Conservation (phyloP, 2,888 invertebrate species). For the Stenodera caucasica region DNA sequence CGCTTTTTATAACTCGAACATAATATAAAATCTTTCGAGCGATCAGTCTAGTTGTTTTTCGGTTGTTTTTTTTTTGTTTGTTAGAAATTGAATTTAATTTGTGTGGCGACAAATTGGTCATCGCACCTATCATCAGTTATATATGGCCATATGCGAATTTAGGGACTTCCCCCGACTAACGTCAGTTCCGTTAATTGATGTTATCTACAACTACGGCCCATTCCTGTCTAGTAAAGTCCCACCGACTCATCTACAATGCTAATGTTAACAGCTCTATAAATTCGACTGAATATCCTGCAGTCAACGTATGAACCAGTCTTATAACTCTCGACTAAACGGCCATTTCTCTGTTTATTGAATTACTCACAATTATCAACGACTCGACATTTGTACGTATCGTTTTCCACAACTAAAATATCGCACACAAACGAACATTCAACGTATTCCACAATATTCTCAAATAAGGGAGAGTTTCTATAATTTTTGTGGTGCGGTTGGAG, state of each 20-base stretch:
- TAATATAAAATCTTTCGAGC: neutral
- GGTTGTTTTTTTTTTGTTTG: constrained; percentile 13
- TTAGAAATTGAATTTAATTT: constrained; percentile 16
- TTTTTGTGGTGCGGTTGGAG: neutral
- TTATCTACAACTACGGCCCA: constrained; percentile 35
- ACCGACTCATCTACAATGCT: constrained; percentile 48
- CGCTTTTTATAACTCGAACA: no score
- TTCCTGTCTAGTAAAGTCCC: constrained; percentile 18
- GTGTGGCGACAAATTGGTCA: constrained; percentile 24
- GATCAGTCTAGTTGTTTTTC: constrained; percentile 10
- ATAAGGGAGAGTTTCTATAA: no score
- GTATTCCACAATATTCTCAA: constrained; percentile 12
- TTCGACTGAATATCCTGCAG: constrained; percentile 40
- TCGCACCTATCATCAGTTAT: constrained; percentile 19
- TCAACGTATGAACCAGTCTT: constrained; percentile 40
- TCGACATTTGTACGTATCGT: neutral
- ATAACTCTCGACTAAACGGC: constrained; percentile 34
- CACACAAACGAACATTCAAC: constrained; percentile 18
- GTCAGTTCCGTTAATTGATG: constrained; percentile 34
- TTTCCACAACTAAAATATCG: constrained; percentile 22
- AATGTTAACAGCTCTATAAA: constrained; percentile 49
- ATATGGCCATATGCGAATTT: constrained; percentile 25
- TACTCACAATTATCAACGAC: constrained; percentile 23
- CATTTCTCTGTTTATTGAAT: constrained; percentile 35
- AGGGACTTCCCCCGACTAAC: constrained; percentile 26